A percentile compares a stretch with the other conserved stretches of the same genome.
phyloP scores from a whole-genome alignment of 1,140 invertebrate species.

The Rhizoglyphus robini region DNA sequence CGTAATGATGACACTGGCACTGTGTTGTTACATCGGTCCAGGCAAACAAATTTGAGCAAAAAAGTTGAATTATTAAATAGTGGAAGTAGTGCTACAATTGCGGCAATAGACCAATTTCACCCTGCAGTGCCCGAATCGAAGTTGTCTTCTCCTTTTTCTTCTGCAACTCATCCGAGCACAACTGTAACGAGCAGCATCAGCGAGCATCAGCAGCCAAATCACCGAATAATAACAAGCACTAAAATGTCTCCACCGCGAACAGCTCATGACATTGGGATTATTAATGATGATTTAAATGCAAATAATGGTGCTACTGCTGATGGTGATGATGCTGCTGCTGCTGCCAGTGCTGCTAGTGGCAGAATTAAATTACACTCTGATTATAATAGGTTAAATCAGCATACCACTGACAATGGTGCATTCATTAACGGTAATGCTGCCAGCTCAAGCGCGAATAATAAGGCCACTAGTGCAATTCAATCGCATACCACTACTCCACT shows the following conservation, averaged over 20 bases:
- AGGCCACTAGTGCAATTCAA: too few species aligned
- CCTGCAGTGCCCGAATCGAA: too few species aligned
- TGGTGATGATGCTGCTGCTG: neutral
- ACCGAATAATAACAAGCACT: neutral
- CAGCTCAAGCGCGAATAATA: too few species aligned
- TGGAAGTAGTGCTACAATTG: neutral
- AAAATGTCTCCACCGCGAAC: neutral
- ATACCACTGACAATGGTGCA: neutral
- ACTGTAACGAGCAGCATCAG: neutral
- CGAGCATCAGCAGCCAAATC: neutral
- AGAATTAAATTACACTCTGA: too few species aligned
- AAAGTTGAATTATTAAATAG: neutral
- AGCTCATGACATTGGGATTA: neutral
- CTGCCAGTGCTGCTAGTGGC: neutral
- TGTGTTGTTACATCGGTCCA: neutral
- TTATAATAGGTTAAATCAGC: neutral
- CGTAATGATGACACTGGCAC: neutral
- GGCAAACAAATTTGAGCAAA: neutral
- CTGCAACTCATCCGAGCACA: too few species aligned
- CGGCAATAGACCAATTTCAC: too few species aligned
- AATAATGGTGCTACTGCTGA: neutral
- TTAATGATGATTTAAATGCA: neutral
- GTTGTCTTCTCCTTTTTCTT: too few species aligned
- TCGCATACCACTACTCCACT: too few species aligned
- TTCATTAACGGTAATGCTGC: neutral